phyloP scores from a whole-genome alignment of 1,140 invertebrate species.

The Orius laevigatus region DNA sequence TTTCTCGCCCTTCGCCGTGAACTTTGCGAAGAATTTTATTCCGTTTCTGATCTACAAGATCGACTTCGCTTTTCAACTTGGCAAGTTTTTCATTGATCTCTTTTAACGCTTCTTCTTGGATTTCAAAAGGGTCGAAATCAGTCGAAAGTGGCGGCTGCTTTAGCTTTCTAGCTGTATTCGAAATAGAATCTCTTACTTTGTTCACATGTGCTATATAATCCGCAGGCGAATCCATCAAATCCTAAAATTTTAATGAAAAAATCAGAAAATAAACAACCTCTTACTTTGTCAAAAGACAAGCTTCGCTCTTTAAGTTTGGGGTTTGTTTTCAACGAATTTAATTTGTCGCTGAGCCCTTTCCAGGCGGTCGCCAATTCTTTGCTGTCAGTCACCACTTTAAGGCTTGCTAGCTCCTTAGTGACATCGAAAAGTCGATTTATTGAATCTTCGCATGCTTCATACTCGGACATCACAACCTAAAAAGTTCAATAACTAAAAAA shows the following conservation, averaged over 20 bases:
- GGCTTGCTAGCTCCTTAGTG: conserved; percentile 12
- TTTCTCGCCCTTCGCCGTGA: conserved; percentile 14
- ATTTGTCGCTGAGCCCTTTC: conserved; percentile 16
- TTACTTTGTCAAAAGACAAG: conserved; percentile 14
- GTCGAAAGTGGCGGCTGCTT: conserved; percentile 16
- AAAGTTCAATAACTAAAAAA: not conserved
- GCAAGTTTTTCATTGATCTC: conserved; percentile 2
- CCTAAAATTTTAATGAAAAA: conserved; percentile 6
- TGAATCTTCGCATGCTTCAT: conserved; percentile 15
- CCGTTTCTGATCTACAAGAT: conserved; percentile 15
- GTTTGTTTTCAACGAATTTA: conserved; percentile 14
- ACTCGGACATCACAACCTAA: conserved; percentile 15
- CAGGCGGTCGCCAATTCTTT: conserved; percentile 15
- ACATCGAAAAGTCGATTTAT: conserved; percentile 14
- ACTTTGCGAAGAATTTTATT: conserved; percentile 15
- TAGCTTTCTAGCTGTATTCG: conserved; percentile 10
- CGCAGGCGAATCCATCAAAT: conserved; percentile 15
- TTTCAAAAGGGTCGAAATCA: conserved; percentile 16
- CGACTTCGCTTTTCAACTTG: conserved; percentile 13
- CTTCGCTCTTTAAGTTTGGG: conserved; percentile 13
- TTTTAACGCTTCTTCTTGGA: conserved; percentile 16
- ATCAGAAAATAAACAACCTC: not conserved
- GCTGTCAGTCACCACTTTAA: conserved; percentile 16
- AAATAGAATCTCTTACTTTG: conserved; percentile 12
- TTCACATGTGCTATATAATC: conserved; percentile 15